Evolutionary conservation across 2,113 vertebrate genomes (phyloP), one percentile per base, ranked within the genome.

Genomic region (Collichthys lucidus): DNA sequence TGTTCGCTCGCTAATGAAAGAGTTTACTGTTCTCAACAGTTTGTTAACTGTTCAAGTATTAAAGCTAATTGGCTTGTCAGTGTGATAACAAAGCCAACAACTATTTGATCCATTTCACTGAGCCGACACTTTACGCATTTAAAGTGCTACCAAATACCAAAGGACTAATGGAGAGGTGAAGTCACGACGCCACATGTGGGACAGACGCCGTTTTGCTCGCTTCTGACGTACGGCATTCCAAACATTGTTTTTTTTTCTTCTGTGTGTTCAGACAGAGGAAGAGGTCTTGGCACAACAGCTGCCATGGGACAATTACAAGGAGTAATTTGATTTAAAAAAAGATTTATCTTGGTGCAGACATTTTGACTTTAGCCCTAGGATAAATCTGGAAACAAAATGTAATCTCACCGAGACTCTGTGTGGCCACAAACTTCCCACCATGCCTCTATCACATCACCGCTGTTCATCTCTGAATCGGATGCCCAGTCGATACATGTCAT

Each of bases 401-500:
- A 62, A 79, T 76, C 22, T 52, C 61, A 77, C 75, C 52, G 70
- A 11, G 44, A 35, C 17, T 22, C 55, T 42, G 62, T 20, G 63
- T 20, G 4, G 69, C 53, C 11, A 50, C 61, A 82, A 76, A 68
- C 74, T 15, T 80, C 49, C 22, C 20, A 4, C 29, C 40, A 26
- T 65, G 46, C 49, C 31, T 77, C 69, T 52, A 29, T 11, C 59
- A 52, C 63, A 29, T 11, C 59, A 52, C 63, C 24, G 24, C 29
- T 4, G 24, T 50, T n/a, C 31, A n/a, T 24, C 74, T 73, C 62
- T 65, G 69, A 79, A 77, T 74, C 24, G 79, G 69, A 85, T n/a
- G 82, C 29, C 35, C 47, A 17, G 61, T 82, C 66, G n/a, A 82
- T 85, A 75, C 70, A 46, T 76, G 80, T 70, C 90, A 79, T 79